Evolutionary conservation across 2,797 vertebrate species (phyloP).

Genomic region (Sebastes glaucus): DNA sequence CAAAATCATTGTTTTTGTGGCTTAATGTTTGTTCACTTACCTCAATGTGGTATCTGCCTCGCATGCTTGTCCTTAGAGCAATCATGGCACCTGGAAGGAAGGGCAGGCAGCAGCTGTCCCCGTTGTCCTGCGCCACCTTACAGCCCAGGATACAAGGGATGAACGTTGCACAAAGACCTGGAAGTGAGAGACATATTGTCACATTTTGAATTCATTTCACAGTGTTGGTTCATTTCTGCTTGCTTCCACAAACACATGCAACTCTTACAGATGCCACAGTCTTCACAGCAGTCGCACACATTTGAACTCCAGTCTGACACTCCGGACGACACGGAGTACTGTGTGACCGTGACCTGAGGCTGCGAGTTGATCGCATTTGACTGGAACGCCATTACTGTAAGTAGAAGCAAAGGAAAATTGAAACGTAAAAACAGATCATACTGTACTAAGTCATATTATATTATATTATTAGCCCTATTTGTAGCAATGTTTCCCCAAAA

Average conservation of each 20-base stretch:
- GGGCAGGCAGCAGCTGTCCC: slow-evolving; percentile 82
- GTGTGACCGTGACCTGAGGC: slow-evolving; percentile 75
- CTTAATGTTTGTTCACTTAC: slow-evolving; percentile 60
- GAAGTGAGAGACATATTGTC: background rate
- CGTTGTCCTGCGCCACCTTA: slow-evolving; percentile 81
- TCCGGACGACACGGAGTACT: slow-evolving; percentile 62
- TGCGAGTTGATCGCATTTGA: slow-evolving; percentile 77
- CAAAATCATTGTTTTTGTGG: background rate
- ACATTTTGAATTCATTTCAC: background rate
- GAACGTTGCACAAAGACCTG: slow-evolving; percentile 84
- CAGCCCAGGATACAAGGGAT: slow-evolving; percentile 83
- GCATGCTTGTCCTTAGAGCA: slow-evolving; percentile 82
- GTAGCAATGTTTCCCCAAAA: background rate
- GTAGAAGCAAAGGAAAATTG: background rate
- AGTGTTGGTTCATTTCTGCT: background rate
- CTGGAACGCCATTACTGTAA: slow-evolving; percentile 79
- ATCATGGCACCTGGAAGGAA: slow-evolving; percentile 82
- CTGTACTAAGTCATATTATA: background rate
- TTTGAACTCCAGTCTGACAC: slow-evolving; percentile 78
- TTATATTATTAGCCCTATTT: background rate
- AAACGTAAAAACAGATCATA: background rate
- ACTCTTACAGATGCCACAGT: slow-evolving; percentile 83
- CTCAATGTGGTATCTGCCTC: slow-evolving; percentile 76
- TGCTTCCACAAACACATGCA: background rate
- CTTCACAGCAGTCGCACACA: slow-evolving; percentile 82